Percentiles rank a stretch among this genome's conserved stretches.
Evolutionary conservation across 2,113 vertebrate genomes (phyloP).

Genomic region (Hemibagrus wyckioides): DNA sequence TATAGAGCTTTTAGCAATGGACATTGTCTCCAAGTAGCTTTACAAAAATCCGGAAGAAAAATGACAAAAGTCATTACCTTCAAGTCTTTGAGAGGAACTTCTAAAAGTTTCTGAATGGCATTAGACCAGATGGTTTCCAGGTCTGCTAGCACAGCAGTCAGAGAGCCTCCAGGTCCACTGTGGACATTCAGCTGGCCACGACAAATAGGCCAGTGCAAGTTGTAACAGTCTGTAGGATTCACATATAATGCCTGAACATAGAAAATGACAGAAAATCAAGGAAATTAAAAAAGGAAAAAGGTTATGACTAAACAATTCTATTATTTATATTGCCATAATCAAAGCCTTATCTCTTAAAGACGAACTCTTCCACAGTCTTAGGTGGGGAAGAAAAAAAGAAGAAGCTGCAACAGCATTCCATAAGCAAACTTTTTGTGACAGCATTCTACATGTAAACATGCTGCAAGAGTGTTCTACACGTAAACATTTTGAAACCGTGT

Average conservation of each 20-base stretch:
- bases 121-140: conserved; percentile 94
- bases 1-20: no score
- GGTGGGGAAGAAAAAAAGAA: neutral
- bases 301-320: neutral
- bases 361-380: neutral
- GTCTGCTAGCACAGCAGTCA: conserved; percentile 87
- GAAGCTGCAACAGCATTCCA: neutral
- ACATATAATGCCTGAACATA: conserved; percentile 83
- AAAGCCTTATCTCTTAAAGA: neutral
- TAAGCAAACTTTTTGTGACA: neutral
- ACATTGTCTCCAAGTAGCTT: no score
- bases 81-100: conserved; percentile 94
- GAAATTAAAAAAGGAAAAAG: neutral
- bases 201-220: conserved; percentile 90
- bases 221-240: conserved; percentile 89
- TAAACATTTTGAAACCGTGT: no score
- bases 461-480: no score
- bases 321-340: neutral
- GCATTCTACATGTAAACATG: neutral
- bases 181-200: conserved; percentile 91
- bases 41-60: no score
- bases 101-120: conserved; percentile 90
- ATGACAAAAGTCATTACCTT: conserved; percentile 86
- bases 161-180: conserved; percentile 84
- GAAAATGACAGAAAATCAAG: neutral